Conservation (phyloP, 2,797 vertebrate genomes). For the Poecilia wingei region DNA sequence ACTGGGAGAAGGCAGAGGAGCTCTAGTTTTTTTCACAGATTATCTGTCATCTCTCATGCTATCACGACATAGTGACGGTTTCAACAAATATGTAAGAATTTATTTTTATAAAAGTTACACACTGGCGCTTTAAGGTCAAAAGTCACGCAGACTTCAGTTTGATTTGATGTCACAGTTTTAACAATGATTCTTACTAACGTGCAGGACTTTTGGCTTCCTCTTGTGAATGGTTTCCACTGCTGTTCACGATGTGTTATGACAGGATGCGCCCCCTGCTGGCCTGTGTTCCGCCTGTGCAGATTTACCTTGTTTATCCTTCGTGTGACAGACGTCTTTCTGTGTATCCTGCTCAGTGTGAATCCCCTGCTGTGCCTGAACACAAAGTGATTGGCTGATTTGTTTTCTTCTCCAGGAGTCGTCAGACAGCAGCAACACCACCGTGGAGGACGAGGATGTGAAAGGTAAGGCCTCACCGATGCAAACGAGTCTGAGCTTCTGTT, state of each 20-base stretch:
- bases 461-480: slow-evolving; percentile 74
- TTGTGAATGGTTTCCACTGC: slow-evolving; percentile 1
- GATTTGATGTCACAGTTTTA: slow-evolving; percentile 11
- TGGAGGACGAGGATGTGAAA: slow-evolving; percentile 98
- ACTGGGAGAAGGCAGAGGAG: too few species aligned
- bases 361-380: background rate
- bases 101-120: too few species aligned
- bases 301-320: background rate
- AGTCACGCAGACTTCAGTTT: background rate
- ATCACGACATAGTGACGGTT: too few species aligned
- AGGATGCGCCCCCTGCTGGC: slow-evolving; percentile 20
- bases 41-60: too few species aligned
- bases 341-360: slow-evolving; percentile 10
- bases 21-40: too few species aligned
- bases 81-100: too few species aligned
- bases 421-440: slow-evolving; percentile 97
- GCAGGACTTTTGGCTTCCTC: slow-evolving; percentile 1
- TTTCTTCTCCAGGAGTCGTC: slow-evolving; percentile 89
- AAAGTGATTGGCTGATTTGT: slow-evolving; percentile 33
- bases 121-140: background rate
- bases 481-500: background rate
- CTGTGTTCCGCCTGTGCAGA: slow-evolving; percentile 16
- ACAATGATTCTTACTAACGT: slow-evolving; percentile 18
- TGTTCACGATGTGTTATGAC: slow-evolving; percentile 2
- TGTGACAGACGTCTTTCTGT: slow-evolving; percentile 23